These are phyloP conservation scores for Eumerus sabulonum DNA, from an alignment of 2,888 invertebrate species.

Conservation along the genomic window DNA sequence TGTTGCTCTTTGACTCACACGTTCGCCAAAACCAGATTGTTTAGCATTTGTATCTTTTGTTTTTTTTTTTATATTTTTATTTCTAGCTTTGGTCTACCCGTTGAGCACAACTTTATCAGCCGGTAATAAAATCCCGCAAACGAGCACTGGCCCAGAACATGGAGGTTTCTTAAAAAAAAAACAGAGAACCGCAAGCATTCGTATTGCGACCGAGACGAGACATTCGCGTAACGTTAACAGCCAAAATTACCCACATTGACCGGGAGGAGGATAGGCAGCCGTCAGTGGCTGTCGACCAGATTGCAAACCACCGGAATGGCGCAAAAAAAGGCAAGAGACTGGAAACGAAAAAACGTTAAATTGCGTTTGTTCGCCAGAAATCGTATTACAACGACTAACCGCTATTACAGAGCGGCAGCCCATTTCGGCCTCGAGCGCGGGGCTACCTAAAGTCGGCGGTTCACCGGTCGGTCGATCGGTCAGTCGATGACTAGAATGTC, in stretches of 20 bases:
- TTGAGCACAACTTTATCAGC: constrained; percentile 17
- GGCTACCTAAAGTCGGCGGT: constrained; percentile 6
- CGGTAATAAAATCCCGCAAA: constrained; percentile 6
- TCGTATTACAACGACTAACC: constrained; percentile 50
- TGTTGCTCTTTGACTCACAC: constrained; percentile 54
- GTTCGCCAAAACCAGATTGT: neutral
- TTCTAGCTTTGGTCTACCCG: neutral
- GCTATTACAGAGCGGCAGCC: constrained; percentile 2
- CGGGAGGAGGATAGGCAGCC: neutral
- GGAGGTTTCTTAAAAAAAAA: constrained; percentile 1
- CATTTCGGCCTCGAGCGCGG: constrained; percentile 31
- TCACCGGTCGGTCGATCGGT: constrained; percentile 18
- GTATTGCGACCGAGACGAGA: constrained; percentile 8
- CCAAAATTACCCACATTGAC: constrained; percentile 58
- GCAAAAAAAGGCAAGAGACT: neutral
- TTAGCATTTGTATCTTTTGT: neutral
- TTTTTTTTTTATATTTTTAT: no score
- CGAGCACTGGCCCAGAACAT: constrained; percentile 17
- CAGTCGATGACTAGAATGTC: constrained; percentile 16
- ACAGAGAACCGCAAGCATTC: neutral
- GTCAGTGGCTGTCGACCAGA: constrained; percentile 41
- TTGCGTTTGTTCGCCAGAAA: constrained; percentile 35
- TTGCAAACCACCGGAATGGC: constrained; percentile 13
- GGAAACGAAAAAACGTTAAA: neutral
- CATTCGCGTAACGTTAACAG: constrained; percentile 24